A percentile compares a stretch with the other conserved stretches of the same genome.
Conservation (phyloP, 2,888 invertebrate genomes). For the Yponomeuta cagnagella region DNA sequence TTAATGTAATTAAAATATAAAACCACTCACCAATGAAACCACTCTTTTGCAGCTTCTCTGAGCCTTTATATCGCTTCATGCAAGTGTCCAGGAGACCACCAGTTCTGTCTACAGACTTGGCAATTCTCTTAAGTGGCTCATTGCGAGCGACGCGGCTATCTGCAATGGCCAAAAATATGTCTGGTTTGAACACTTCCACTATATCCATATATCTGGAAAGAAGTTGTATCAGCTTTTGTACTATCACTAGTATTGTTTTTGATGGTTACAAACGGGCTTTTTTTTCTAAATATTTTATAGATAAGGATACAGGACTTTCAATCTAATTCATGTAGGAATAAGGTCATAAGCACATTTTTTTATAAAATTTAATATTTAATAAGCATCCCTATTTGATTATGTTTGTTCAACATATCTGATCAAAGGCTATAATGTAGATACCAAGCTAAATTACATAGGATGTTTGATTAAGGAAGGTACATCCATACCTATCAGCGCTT, state of each 20-base stretch:
- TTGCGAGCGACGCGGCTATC: conserved; percentile 83
- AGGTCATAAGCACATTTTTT: no score
- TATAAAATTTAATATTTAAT: no score
- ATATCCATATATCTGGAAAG: conserved; percentile 82
- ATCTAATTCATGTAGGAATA: no score
- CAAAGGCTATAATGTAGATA: no score
- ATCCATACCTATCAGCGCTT: conserved; percentile 69
- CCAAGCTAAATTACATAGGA: no score
- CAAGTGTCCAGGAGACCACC: conserved; percentile 81
- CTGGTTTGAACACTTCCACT: conserved; percentile 85
- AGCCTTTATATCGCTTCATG: conserved; percentile 77
- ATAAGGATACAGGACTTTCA: no score
- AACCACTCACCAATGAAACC: conserved; percentile 59
- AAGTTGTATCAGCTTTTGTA: conserved; percentile 16
- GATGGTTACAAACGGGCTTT: background rate
- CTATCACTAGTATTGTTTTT: background rate
- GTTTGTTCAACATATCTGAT: no score
- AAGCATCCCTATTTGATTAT: no score
- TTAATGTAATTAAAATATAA: background rate
- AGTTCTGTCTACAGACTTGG: conserved; percentile 83
- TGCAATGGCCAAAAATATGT: conserved; percentile 86
- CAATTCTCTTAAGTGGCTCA: conserved; percentile 81
- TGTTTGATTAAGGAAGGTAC: no score
- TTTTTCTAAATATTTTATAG: no score
- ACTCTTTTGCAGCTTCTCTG: conserved; percentile 48